Percentiles rank a stretch among this genome's conserved stretches.
These are phyloP conservation scores for Beroe ovata DNA, from an alignment of 37 sponge, comb jelly and placozoan species.

Conservation along the genomic window DNA sequence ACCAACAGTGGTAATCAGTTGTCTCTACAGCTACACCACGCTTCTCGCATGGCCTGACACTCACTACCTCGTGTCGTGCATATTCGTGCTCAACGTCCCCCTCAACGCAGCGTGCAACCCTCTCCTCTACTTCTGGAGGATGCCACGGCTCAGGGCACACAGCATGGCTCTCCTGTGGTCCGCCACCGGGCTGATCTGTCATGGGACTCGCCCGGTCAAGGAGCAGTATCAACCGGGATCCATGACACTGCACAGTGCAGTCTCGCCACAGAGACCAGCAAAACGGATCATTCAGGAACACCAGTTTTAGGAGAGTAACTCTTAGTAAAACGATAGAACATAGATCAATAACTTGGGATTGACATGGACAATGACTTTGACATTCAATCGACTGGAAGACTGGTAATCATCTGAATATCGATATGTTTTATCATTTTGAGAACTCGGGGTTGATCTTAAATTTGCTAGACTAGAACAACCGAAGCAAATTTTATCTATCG, in stretches of 20 bases:
- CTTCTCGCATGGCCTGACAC: not conserved
- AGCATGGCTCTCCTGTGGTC: not conserved
- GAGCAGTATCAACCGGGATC: not conserved
- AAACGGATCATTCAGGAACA: not conserved
- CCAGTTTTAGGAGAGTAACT: not conserved
- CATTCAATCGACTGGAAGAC: too few relatives aligned
- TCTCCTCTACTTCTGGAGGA: conserved; percentile 27
- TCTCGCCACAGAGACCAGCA: not conserved
- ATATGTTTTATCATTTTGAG: too few relatives aligned
- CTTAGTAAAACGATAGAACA: too few relatives aligned
- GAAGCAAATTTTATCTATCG: too few relatives aligned
- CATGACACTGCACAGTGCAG: not conserved
- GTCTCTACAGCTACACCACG: conserved; percentile 13
- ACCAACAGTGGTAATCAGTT: not conserved
- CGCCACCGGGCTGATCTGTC: not conserved
- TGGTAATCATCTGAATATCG: too few relatives aligned
- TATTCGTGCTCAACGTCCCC: not conserved
- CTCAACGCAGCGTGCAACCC: conserved; percentile 53
- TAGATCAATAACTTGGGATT: too few relatives aligned
- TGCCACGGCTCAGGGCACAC: not conserved
- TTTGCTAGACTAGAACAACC: too few relatives aligned
- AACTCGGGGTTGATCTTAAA: too few relatives aligned
- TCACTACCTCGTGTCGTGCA: conserved; percentile 11
- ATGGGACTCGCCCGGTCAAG: not conserved
- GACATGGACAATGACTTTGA: too few relatives aligned